Evolutionary conservation across 1,140 invertebrate species (phyloP).

Genomic region (Rhopalosiphum padi): DNA sequence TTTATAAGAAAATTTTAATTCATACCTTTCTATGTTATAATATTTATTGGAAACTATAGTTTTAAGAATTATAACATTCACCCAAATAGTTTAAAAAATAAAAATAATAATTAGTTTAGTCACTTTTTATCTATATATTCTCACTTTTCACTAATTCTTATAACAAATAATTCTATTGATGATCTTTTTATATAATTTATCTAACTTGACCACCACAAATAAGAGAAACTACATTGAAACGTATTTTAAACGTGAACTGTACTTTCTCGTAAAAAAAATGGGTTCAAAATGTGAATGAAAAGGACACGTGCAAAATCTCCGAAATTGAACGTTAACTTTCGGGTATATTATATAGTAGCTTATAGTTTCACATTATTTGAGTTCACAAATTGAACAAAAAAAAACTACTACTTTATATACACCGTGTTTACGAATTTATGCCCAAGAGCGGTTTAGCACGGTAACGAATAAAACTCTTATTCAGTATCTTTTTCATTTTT

Average conservation of each 20-base stretch:
- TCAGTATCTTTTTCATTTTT: background rate
- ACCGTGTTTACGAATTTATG: conserved; percentile 25
- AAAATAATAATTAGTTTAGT: background rate
- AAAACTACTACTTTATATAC: background rate
- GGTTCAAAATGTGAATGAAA: background rate
- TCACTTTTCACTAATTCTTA: background rate
- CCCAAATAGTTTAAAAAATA: background rate
- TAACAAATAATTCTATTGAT: background rate
- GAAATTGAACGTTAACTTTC: background rate
- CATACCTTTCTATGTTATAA: background rate
- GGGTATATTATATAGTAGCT: background rate
- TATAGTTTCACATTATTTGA: background rate
- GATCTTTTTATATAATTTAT: background rate
- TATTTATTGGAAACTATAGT: background rate
- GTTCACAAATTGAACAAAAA: background rate
- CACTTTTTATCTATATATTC: background rate
- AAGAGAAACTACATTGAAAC: background rate
- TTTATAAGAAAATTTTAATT: background rate
- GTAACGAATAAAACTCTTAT: background rate
- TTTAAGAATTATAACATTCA: no score
- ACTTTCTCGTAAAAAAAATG: background rate
- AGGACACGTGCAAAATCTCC: no score
- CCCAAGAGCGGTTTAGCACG: background rate
- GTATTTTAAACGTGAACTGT: background rate
- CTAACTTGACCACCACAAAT: background rate